These are phyloP conservation scores for Illadopsis cleaveri DNA, from an alignment of 2,113 vertebrate species.

Conservation along the genomic window DNA sequence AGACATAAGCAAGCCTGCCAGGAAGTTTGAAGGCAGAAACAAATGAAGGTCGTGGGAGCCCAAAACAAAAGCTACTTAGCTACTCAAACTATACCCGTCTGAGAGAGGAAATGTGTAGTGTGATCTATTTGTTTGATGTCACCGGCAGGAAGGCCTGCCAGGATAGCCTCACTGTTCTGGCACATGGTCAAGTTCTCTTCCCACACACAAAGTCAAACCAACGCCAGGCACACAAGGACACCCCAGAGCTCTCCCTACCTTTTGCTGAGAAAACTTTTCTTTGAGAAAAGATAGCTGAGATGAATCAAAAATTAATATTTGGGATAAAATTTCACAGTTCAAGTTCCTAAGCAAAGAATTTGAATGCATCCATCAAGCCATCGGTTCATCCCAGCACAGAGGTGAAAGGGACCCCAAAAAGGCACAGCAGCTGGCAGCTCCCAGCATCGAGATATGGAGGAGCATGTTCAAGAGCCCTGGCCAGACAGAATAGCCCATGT, in stretches of 20 bases:
- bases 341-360: not conserved
- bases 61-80: constrained; percentile 61
- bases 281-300: not conserved
- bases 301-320: not conserved
- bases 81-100: constrained; percentile 37
- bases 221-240: not conserved
- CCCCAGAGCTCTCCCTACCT: not conserved
- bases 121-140: constrained; percentile 66
- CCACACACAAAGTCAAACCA: constrained; percentile 39
- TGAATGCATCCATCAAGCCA: not conserved
- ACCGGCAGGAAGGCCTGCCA: constrained; percentile 44
- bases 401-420: not conserved
- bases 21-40: constrained; percentile 62
- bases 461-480: not conserved
- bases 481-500: not conserved
- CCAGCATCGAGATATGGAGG: accelerated
- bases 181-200: constrained; percentile 19
- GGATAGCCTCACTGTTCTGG: constrained; percentile 42
- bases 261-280: not conserved
- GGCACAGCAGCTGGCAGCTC: not conserved
- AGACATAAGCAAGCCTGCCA: constrained; percentile 59
- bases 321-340: not conserved
- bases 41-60: constrained; percentile 58
- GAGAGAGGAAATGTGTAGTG: constrained; percentile 49
- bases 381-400: accelerated